phyloP scores from a whole-genome alignment of 2,797 vertebrate species.

The Phoeniculus purpureus region DNA sequence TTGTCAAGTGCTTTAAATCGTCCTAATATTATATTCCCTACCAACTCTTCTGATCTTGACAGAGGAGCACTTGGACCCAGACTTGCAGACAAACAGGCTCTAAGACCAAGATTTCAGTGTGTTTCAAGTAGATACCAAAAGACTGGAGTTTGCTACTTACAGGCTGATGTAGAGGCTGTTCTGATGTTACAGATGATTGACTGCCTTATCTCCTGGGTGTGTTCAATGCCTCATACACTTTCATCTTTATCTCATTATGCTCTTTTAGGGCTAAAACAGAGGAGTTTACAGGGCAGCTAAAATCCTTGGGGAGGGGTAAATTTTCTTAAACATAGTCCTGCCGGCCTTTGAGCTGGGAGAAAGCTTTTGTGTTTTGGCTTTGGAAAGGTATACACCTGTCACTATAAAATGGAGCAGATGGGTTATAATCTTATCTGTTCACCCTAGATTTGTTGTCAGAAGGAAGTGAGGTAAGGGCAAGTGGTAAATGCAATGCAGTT shows the following conservation, averaged over 20 bases:
- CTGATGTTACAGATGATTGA: constrained; percentile 23
- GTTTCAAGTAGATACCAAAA: background rate
- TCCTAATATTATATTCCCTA: background rate
- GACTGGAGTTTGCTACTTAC: background rate
- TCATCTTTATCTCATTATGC: constrained; percentile 35
- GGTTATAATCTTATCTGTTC: constrained; percentile 86
- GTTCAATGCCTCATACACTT: background rate
- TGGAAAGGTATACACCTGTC: constrained; percentile 84
- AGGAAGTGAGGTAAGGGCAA: constrained; percentile 86
- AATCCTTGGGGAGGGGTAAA: background rate
- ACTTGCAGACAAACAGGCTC: background rate
- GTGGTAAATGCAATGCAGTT: constrained; percentile 67
- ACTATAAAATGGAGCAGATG: constrained; percentile 79
- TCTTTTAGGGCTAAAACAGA: constrained; percentile 29
- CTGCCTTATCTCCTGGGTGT: constrained; percentile 40
- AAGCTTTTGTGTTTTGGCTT: constrained; percentile 71
- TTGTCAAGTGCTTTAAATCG: constrained; percentile 10
- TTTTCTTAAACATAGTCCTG: constrained; percentile 51
- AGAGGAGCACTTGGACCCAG: background rate
- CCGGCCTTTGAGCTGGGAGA: constrained; percentile 50
- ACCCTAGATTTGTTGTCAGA: constrained; percentile 80
- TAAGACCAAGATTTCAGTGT: background rate
- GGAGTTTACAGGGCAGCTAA: constrained; percentile 17
- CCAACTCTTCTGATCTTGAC: background rate
- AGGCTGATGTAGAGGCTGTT: background rate